Evolutionary conservation across 2,888 invertebrate genomes (phyloP), one percentile per base, ranked within the genome.

Genomic region (Bimastos eiseni): DNA sequence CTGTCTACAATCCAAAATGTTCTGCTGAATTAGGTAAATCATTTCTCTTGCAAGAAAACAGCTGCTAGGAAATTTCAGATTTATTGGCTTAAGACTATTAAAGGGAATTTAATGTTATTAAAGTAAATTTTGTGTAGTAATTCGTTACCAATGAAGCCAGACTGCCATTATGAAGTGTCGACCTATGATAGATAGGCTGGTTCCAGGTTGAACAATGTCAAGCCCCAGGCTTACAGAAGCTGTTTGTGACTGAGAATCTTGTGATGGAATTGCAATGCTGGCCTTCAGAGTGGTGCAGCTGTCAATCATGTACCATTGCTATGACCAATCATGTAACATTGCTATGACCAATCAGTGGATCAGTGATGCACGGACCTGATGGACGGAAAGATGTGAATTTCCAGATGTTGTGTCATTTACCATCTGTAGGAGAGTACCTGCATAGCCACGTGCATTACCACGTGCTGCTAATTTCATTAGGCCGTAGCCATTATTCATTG

Each of bases 11-110:
- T 33, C 92, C 92, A 33, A 34, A 49, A 37, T 92, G 92, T 89
- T n/a, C 90, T 11, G 36, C 44, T 33, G 90, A 92, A 86, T 89
- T 83, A 84, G 92, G 92, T 92, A 55, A n/a, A 33, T 34, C 36
- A n/a, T 30, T n/a, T 70, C 70, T 70, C 70, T 70, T 70, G 8
- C n/a, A 8, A 70, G 49, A 49, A 49, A 49, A 49, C 21, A 49
- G 21, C 13, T 70, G 0, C n/a, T 70, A 70, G n/a, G n/a, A 70
- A 70, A n/a, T 70, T 70, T 70, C 70, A 70, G n/a, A n/a, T 70
- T 70, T n/a, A n/a, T 70, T 30, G 30, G 70, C 6, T 70, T 17
- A 70, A 70, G n/a, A 70, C 30, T 70, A 70, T 70, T 70, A n/a
- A n/a, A n/a, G 3, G 6, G 5, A 70, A 70, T 70, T 70, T 70